Evolutionary conservation across 2,797 vertebrate species (phyloP), one percentile per base, ranked within the genome.

Genomic region (Thalassophryne amazonica): DNA sequence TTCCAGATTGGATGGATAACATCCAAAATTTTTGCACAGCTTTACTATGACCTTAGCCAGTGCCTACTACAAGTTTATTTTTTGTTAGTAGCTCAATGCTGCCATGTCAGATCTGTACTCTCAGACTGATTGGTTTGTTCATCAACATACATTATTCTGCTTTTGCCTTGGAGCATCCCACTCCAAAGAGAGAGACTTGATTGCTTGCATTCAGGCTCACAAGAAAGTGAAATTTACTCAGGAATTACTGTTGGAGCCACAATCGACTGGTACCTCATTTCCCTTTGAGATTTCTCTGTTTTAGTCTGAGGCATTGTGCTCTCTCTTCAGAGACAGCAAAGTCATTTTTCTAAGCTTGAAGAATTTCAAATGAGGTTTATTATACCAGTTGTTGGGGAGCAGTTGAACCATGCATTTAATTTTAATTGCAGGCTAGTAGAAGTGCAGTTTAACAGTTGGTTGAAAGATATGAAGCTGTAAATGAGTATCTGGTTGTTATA

Each of bases 381-480:
- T 2, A 34, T 12, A 12, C 25, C 19, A n/a, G 22, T 9, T 36
- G 62, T 49, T 28, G 21, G 12, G 21, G n/a, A 67, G 58, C 63
- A 72, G 60, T 58, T 60, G 56, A 65, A 68, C 59, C 31, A 37
- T 47, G 50, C 36, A 43, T 66, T 67, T 57, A 24, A 53, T 60
- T 69, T 58, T 71, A 73, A 75, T 70, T 69, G 69, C 60, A 30
- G 69, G 37, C 64, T 69, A 60, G 63, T 56, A 61, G 66, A 80
- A 53, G 42, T 13, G 7, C 34, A 56, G 56, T 47, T 63, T 63
- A 64, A 65, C 67, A 55, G 54, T 65, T 71, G 54, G 62, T 60
- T 66, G 62, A 60, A 63, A 40, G 48, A 73, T 65, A 63, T 54
- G 48, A 57, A 55, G 68, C 65, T 66, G 40, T 63, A 65, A 65